Evolutionary conservation across 2,113 vertebrate genomes (phyloP).

Genomic region (Heteronetta atricapilla): DNA sequence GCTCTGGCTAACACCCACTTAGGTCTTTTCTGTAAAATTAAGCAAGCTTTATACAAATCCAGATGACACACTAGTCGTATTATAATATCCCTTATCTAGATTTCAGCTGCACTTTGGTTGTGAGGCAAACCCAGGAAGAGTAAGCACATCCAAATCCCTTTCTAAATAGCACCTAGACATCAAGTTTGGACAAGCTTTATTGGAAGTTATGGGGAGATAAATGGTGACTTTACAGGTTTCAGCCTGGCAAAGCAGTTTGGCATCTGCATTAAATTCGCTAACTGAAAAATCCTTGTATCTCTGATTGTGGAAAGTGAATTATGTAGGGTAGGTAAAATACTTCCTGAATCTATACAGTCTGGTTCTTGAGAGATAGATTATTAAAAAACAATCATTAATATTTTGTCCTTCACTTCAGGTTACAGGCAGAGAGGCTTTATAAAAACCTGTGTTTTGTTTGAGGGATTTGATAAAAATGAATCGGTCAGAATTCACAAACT

Average conservation of each 20-base stretch:
- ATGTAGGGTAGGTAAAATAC: accelerated
- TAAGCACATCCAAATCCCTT: not conserved
- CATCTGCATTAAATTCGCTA: not conserved
- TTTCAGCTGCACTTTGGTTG: not conserved
- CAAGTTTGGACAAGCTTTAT: not conserved
- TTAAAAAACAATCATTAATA: not conserved
- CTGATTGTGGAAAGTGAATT: not conserved
- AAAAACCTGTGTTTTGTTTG: not conserved
- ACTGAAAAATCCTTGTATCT: not conserved
- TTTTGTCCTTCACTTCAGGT: not conserved
- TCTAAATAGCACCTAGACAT: not conserved
- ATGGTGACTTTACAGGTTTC: not conserved
- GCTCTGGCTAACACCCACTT: not conserved
- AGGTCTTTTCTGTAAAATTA: not conserved
- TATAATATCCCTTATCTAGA: not conserved
- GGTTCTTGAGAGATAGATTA: not conserved
- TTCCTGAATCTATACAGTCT: not conserved
- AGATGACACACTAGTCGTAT: not conserved
- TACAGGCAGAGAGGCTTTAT: not conserved
- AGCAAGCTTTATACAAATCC: not conserved
- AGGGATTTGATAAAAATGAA: not conserved
- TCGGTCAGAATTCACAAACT: not conserved
- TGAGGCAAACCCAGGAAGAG: not conserved
- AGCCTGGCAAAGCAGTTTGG: not conserved
- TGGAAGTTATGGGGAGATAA: not conserved